These are phyloP conservation scores for Enteromius treurensis DNA, from an alignment of 2,797 vertebrate genomes.

Conservation along the genomic window DNA sequence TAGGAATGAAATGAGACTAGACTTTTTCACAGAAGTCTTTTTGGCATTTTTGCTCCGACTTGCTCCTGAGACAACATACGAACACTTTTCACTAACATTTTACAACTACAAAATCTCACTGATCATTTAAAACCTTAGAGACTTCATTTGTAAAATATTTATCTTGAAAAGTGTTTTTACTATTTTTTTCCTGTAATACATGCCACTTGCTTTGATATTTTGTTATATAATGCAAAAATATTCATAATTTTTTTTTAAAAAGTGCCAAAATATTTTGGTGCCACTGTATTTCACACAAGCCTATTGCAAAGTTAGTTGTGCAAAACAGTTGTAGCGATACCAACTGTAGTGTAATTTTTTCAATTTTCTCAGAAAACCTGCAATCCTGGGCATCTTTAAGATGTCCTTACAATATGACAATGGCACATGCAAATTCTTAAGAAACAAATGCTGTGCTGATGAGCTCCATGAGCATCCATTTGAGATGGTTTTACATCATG, in stretches of 20 bases:
- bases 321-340: constrained; percentile 24
- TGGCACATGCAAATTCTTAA: constrained; percentile 5
- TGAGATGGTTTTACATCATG: constrained; percentile 63
- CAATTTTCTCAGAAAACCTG: constrained; percentile 22
- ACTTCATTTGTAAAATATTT: not conserved
- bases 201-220: constrained; percentile 8
- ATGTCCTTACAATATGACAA: not conserved
- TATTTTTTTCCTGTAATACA: not conserved
- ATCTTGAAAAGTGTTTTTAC: not conserved
- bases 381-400: constrained; percentile 16
- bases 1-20: not conserved
- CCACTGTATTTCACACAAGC: constrained; percentile 24
- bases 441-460: constrained; percentile 11
- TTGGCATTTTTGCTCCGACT: not conserved
- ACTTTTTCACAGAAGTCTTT: not conserved
- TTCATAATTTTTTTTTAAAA: constrained; percentile 3
- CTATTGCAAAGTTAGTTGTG: constrained; percentile 27
- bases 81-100: not conserved
- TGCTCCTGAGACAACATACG: not conserved
- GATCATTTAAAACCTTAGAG: not conserved
- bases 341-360: constrained; percentile 22
- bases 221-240: not conserved
- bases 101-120: not conserved
- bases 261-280: constrained; percentile 30
- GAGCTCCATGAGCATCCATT: not conserved